Conservation (phyloP, 2,113 vertebrate genomes). For the Typhlomys cinereus region DNA sequence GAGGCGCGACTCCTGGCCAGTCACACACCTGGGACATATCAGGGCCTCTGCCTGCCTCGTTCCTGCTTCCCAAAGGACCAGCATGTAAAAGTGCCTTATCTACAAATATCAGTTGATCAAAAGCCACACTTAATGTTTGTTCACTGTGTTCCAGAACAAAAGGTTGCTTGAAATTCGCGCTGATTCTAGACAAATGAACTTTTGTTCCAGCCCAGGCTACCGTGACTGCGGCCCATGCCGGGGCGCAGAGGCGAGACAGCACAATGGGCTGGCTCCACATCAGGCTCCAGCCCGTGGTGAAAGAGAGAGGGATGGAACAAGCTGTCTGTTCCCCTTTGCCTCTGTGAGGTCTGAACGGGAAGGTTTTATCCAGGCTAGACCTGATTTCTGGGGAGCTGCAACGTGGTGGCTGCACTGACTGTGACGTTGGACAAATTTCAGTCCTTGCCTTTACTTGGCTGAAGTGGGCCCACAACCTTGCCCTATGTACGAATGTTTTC, state of each 20-base stretch:
- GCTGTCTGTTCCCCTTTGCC: not conserved
- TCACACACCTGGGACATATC: not conserved
- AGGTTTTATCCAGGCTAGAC: not conserved
- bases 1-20: not conserved
- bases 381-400: not conserved
- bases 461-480: not conserved
- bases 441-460: too few species aligned
- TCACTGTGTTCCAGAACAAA: not conserved
- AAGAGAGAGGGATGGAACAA: not conserved
- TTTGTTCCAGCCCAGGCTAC: not conserved
- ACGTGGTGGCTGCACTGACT: too few species aligned
- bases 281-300: not conserved
- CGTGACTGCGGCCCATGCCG: too few species aligned
- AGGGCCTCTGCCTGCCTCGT: not conserved
- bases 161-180: not conserved
- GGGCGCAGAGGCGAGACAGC: not conserved
- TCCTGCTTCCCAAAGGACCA: not conserved
- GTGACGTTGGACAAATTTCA: too few species aligned
- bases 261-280: accelerated
- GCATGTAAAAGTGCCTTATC: not conserved
- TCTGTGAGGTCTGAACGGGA: not conserved
- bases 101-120: not conserved
- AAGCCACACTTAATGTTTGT: not conserved
- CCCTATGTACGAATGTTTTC: too few species aligned
- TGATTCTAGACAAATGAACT: not conserved